Evolutionary conservation across 2,888 invertebrate species (phyloP), one percentile per base, ranked within the genome.

Genomic region (Pherbina coryleti): DNA sequence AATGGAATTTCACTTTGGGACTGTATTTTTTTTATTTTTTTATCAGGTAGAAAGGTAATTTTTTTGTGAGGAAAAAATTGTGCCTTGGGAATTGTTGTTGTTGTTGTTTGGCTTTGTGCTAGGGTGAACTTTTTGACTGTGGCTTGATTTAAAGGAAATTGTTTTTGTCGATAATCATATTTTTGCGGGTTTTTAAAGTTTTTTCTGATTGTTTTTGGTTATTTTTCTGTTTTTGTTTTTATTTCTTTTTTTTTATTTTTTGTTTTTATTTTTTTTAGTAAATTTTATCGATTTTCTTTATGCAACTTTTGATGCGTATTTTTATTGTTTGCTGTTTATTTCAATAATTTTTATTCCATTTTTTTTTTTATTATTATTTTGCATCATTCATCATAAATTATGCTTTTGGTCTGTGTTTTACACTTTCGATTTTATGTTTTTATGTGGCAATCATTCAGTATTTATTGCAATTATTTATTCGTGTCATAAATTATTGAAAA

Each of bases 401-500:
- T 60, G n/a, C 14, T 4, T 7, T 60, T 28, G 8, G 11, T 60
- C 14, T 19, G 22, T 28, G 8, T 11, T 14, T 60, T 11, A 28
- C 28, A 28, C 19, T 60, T 14, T 44, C 3, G 19, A 9, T 53
- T 49, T 70, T 67, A 44, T 44, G 14, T 11, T 11, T 44, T 44
- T 44, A 44, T 44, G 44, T 25, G 28, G 60, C 60, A 60, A 60
- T 60, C 25, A 60, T 22, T 25, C 17, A 60, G 11, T 28, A 28
- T 44, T 75, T 80, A 76, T 77, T 81, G 78, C 79, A 78, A 78
- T 79, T 78, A 81, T 80, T 81, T 80, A 81, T 81, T 72, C 73
- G 78, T 73, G 77, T 60, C 77, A 80, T 81, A 81, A 81, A 79
- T 81, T 78, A 80, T 78, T 78, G 79, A 80, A 79, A 80, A 79